A percentile compares a stretch with the other conserved stretches of the same genome.
phyloP scores from a whole-genome alignment of 2,888 invertebrate species.

The Mayetiola destructor region DNA sequence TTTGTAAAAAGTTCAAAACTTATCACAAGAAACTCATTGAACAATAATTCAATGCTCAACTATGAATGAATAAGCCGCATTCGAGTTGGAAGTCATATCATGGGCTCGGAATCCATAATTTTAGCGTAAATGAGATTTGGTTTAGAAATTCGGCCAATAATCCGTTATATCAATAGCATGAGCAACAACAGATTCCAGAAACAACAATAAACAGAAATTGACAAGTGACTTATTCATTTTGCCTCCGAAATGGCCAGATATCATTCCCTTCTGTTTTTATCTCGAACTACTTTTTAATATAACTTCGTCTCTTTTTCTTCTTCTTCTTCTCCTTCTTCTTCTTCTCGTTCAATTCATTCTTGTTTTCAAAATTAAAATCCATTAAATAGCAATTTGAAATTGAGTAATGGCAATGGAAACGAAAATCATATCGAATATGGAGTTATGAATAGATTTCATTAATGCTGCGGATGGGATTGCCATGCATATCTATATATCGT shows the following conservation, averaged over 20 bases:
- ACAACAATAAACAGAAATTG: conserved; percentile 6
- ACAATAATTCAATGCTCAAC: too few relatives aligned
- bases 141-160: too few relatives aligned
- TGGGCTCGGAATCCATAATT: too few relatives aligned
- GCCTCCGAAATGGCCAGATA: neutral
- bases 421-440: neutral
- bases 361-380: neutral
- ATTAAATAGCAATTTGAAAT: conserved; percentile 9
- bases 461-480: neutral
- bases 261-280: neutral
- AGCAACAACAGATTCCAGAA: neutral
- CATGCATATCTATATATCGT: too few relatives aligned
- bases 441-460: neutral
- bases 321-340: too few relatives aligned
- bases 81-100: too few relatives aligned
- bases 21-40: too few relatives aligned
- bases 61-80: too few relatives aligned
- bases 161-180: too few relatives aligned
- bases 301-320: too few relatives aligned
- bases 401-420: neutral
- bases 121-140: too few relatives aligned
- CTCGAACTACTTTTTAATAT: conserved; percentile 6
- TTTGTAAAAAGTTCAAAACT: too few relatives aligned
- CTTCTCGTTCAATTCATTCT: neutral
- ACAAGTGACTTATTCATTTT: neutral